Percentiles rank a stretch among this genome's conserved stretches.
These are phyloP conservation scores for Lophura swinhoii DNA, from an alignment of 2,797 vertebrate species.

Conservation along the genomic window DNA sequence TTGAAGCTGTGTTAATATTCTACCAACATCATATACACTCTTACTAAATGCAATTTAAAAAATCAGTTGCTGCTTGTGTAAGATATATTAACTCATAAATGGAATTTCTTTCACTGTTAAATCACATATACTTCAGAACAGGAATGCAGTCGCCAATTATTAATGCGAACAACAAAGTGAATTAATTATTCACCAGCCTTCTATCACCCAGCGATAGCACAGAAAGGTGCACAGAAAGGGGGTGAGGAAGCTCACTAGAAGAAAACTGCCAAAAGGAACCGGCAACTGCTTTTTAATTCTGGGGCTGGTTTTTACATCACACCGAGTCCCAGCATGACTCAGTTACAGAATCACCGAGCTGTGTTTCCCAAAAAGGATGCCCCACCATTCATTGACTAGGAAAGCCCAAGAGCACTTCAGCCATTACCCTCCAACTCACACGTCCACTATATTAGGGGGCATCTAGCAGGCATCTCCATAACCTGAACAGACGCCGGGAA, in stretches of 20 bases:
- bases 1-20: background rate
- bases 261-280: background rate
- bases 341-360: background rate
- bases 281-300: background rate
- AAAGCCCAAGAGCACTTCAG: background rate
- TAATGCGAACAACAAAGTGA: background rate
- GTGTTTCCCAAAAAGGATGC: background rate
- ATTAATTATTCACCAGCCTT: background rate
- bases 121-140: background rate
- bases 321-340: background rate
- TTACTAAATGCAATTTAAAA: background rate
- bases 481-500: background rate
- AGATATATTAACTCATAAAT: background rate
- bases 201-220: background rate
- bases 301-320: background rate
- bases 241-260: background rate
- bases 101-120: background rate
- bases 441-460: background rate
- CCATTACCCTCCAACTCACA: background rate
- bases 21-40: background rate
- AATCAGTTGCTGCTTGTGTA: background rate
- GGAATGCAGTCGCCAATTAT: background rate
- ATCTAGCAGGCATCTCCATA: background rate
- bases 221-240: background rate
- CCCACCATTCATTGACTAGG: accelerated